Evolutionary conservation across 1,140 invertebrate species (phyloP).

Genomic region (Drosophila bipectinata): DNA sequence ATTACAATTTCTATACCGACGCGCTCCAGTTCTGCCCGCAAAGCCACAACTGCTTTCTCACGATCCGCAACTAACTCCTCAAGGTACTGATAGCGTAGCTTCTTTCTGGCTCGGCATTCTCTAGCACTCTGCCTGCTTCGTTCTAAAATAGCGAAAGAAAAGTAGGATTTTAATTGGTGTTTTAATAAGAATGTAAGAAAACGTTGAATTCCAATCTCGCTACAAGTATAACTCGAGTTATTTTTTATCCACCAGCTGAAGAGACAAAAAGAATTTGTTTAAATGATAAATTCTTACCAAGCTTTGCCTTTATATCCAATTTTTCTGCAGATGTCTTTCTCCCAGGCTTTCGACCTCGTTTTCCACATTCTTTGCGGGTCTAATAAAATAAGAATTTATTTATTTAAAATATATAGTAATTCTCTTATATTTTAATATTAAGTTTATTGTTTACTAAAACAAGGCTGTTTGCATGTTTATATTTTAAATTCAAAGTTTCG

Average conservation of each 20-base stretch:
- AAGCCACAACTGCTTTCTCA: slow-evolving; percentile 95
- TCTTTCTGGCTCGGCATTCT: slow-evolving; percentile 98
- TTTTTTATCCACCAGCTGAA: no score
- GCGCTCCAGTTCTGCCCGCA: slow-evolving; percentile 96
- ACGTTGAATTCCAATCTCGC: neutral
- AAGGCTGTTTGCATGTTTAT: neutral
- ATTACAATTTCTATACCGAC: slow-evolving; percentile 85
- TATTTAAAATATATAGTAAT: neutral
- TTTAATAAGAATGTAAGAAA: neutral
- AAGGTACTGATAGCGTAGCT: slow-evolving; percentile 98
- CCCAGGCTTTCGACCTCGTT: slow-evolving; percentile 94
- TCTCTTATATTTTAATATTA: neutral
- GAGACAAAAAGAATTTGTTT: neutral
- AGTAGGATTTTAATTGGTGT: no score
- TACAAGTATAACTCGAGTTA: no score
- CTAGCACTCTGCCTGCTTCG: slow-evolving; percentile 97
- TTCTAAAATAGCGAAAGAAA: slow-evolving; percentile 86
- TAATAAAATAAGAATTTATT: slow-evolving; percentile 16
- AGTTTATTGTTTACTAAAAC: no score
- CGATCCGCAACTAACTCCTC: slow-evolving; percentile 97
- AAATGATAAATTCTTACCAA: slow-evolving; percentile 86
- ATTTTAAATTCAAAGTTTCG: neutral
- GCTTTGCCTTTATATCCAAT: slow-evolving; percentile 96
- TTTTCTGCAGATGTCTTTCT: slow-evolving; percentile 93
- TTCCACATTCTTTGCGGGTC: slow-evolving; percentile 90